These are phyloP conservation scores for Argopecten irradians DNA, from an alignment of 1,140 invertebrate genomes.

Conservation along the genomic window DNA sequence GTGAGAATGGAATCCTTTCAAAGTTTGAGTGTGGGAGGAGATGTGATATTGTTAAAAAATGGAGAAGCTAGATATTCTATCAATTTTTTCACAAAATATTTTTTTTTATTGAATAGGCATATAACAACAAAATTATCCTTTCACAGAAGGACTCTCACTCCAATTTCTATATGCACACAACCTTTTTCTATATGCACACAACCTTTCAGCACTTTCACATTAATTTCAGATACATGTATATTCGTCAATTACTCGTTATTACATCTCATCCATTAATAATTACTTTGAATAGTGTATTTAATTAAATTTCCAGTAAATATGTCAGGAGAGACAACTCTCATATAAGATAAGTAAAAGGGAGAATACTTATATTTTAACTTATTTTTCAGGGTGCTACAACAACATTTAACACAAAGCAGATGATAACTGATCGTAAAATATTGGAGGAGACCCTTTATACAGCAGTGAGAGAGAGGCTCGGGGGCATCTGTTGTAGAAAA, in stretches of 20 bases:
- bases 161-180: no score
- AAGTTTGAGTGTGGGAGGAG: no score
- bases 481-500: conserved; percentile 58
- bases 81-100: no score
- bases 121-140: no score
- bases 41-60: no score
- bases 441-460: conserved; percentile 61
- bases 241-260: not conserved
- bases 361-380: not conserved
- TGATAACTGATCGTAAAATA: conserved; percentile 54
- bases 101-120: no score
- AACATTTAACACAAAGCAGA: conserved; percentile 61
- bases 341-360: not conserved
- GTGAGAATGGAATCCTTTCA: no score
- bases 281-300: not conserved
- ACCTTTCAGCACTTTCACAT: not conserved
- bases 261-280: not conserved
- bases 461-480: conserved; percentile 61
- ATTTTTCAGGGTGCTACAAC: conserved; percentile 58
- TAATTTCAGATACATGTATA: not conserved
- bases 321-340: no score
- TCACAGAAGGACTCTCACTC: no score
- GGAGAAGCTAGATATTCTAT: no score
- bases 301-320: not conserved
- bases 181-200: no score